These are phyloP conservation scores for Agriopis aurantiaria DNA, from an alignment of 2,888 invertebrate species.

Conservation along the genomic window DNA sequence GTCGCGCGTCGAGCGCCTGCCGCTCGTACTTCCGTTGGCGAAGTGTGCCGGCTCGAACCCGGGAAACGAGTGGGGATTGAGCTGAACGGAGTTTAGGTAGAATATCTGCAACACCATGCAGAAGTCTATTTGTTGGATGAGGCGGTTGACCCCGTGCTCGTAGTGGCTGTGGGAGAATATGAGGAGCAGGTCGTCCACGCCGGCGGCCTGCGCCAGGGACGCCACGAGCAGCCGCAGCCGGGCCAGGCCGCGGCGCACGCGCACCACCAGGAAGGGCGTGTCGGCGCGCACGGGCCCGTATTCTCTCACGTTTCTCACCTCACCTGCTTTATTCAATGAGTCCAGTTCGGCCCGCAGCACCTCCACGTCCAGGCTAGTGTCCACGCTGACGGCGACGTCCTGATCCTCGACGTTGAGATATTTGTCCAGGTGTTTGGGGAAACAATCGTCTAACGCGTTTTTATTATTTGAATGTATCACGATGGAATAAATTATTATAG, in stretches of 20 bases:
- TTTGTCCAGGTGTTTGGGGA: slow-evolving; percentile 39
- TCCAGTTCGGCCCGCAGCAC: slow-evolving; percentile 38
- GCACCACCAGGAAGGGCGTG: slow-evolving; percentile 54
- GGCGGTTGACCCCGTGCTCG: slow-evolving; percentile 51
- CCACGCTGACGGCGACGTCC: accelerated
- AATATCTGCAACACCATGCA: slow-evolving; percentile 68
- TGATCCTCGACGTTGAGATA: slow-evolving; percentile 41
- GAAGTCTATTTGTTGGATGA: slow-evolving; percentile 58
- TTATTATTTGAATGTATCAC: background rate
- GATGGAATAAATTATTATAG: background rate
- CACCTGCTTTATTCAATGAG: slow-evolving; percentile 47
- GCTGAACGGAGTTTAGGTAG: slow-evolving; percentile 63
- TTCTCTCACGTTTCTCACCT: slow-evolving; percentile 46
- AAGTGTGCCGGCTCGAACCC: slow-evolving; percentile 55
- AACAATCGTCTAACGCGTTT: background rate
- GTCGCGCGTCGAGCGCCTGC: slow-evolving; percentile 49
- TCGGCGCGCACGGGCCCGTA: slow-evolving; percentile 47
- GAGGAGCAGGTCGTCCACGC: slow-evolving; percentile 53
- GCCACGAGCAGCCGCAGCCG: slow-evolving; percentile 57
- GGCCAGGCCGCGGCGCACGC: slow-evolving; percentile 51
- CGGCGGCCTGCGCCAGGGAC: slow-evolving; percentile 56
- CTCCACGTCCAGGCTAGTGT: background rate
- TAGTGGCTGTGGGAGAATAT: slow-evolving; percentile 67
- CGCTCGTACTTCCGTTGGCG: background rate
- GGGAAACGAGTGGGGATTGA: slow-evolving; percentile 57